Base-by-base conservation (phyloP, 2,797 vertebrate genomes). In the Harpagifer antarcticus region DNA sequence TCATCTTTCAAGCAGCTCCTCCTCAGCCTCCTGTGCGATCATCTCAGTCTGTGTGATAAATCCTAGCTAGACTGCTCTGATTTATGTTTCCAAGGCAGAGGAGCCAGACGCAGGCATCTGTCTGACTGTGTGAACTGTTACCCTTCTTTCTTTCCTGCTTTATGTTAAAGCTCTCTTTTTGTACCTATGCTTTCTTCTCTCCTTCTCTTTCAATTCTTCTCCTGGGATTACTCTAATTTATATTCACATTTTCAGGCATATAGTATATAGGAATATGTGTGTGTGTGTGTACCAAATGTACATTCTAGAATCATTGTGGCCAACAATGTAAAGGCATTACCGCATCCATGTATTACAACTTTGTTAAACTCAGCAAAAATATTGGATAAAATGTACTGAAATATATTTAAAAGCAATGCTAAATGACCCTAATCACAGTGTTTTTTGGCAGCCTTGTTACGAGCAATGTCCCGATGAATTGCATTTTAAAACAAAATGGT, bases 11-110 rank as follows among this genome's bases (percentile, higher is more conserved):
- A 63, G 74, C 68, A 68, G 53, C 62, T 68, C 27, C 72, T 82
- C 27, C 72, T 82, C 65, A 54, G 3, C 82, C 59, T 71, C 8
- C 48, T 80, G 42, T 73, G 66, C 80, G 76, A 77, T 78, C 47
- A 58, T 71, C 71, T 82, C 76, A 68, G 73, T 79, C 79, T 82
- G 68, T 86, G 69, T 88, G 87, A 90, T 86, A 75, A 89, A 92
- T 90, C 76, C 58, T 50, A 17, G 67, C 40, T 19, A 45, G 58
- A 73, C 61, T 59, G 82, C 70, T 79, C 58, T 85, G 79, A 88
- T 89, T 86, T 76, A 83, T 88, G 75, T 75, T 82, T 76, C 63
- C 48, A 74, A 79, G 61, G 76, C 76, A 69, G 53, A 76, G 76
- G 40, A 79, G 72, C 44, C 73, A 72, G 63, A 81, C 19, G 56